A percentile compares a stretch with the other conserved stretches of the same genome.
Evolutionary conservation across 1,140 invertebrate species (phyloP).

Genomic region (Bombus sylvicola): DNA sequence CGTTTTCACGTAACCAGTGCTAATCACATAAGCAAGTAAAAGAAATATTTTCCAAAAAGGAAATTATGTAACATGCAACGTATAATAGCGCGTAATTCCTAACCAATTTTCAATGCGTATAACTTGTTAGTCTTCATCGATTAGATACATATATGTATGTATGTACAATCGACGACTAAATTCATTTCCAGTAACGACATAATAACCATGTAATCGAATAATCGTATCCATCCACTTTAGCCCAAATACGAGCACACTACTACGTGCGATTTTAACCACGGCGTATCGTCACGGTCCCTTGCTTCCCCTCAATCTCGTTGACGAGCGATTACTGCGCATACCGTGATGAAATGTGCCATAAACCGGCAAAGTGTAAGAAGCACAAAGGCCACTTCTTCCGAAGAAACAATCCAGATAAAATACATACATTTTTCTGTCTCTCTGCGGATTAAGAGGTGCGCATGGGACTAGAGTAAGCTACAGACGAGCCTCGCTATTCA

Average conservation of each 20-base stretch:
- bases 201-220: slow-evolving; percentile 26
- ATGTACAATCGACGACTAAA: slow-evolving; percentile 4
- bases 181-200: slow-evolving; percentile 8
- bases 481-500: no score
- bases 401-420: not conserved
- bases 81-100: not conserved
- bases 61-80: not conserved
- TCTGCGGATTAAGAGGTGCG: no score
- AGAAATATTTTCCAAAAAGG: not conserved
- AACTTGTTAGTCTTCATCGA: not conserved
- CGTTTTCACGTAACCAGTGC: not conserved
- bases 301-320: slow-evolving; percentile 10
- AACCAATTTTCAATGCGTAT: not conserved
- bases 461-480: no score
- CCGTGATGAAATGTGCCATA: not conserved
- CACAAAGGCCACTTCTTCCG: not conserved
- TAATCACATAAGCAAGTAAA: no score
- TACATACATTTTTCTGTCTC: not conserved
- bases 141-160: not conserved
- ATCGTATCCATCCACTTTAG: slow-evolving; percentile 8
- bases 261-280: slow-evolving; percentile 9
- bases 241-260: not conserved
- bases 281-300: not conserved
- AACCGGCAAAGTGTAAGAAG: not conserved
- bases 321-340: not conserved